Evolutionary conservation across 2,797 vertebrate genomes (phyloP).

Genomic region (Manis crassicaudata): DNA sequence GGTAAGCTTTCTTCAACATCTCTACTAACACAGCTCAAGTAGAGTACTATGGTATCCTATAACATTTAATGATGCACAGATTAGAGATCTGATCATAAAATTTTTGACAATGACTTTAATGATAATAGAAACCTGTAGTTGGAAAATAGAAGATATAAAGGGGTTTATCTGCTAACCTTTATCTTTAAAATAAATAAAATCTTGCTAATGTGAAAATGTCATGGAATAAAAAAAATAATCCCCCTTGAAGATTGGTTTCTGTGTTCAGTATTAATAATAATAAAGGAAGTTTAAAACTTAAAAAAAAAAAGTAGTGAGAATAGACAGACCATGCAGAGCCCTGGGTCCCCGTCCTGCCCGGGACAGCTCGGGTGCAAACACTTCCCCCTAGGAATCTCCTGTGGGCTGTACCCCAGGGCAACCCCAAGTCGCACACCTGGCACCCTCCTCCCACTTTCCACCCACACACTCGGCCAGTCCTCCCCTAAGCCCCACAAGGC

Average conservation of each 20-base stretch:
- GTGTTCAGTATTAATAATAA: neutral
- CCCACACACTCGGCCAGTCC: fast-evolving
- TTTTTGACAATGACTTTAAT: neutral
- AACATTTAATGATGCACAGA: neutral
- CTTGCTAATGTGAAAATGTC: neutral
- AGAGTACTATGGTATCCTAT: neutral
- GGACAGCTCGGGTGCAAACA: fast-evolving
- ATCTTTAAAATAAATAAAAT: constrained; percentile 21
- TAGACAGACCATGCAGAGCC: neutral
- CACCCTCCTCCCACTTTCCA: fast-evolving
- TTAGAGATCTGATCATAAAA: neutral
- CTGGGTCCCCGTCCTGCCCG: neutral
- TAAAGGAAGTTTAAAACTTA: neutral
- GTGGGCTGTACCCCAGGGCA: neutral
- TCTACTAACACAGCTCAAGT: neutral
- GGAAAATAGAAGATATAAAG: neutral
- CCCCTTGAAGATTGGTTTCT: neutral
- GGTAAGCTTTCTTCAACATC: neutral
- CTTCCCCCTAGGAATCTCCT: neutral
- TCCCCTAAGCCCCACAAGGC: neutral
- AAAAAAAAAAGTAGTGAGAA: neutral
- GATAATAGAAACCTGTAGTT: neutral
- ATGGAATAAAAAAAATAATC: neutral
- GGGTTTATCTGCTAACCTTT: neutral
- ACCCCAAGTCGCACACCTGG: fast-evolving